Base-by-base conservation (phyloP, 2,888 invertebrate species). In the Eudasyphora cyanicolor region DNA sequence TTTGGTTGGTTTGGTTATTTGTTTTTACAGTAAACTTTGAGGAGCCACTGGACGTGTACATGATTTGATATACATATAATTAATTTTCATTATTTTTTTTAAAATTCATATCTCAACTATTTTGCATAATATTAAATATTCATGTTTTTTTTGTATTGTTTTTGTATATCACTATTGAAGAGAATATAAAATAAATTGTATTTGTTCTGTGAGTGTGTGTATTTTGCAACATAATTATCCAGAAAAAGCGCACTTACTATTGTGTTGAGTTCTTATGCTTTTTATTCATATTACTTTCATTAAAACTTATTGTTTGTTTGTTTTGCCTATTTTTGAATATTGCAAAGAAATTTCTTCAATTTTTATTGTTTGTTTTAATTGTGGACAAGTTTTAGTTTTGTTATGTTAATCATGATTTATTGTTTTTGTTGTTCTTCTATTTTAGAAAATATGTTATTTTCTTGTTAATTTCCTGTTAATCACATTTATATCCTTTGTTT, bases 1-100 rank as follows among this genome's bases (percentile, higher is more conserved):
- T 57, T 62, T 77, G n/a, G 49, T 74, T 57, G 54, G 60, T 54
- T n/a, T 49, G 12, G 54, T 77, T 79, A 42, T 78, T 67, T 82
- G 81, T 74, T n/a, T n/a, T 85, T 85, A 83, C 79, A 85, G 79
- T 82, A 78, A 79, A 79, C 80, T 85, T 85, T 82, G 90, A 89
- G 90, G 89, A 89, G 90, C 89, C 79, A 90, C 91, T 91, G 91
- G 91, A 90, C 88, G 90, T 89, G 89, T 89, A 89, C 90, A 88
- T 21, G 67, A 67, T 67, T 42, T 67, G 24, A 24, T 42, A 42
- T 60, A 14, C n/a, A n/a, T 27, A 51, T 51, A 10, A 21, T 57
- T 8, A 77, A 77, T 75, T 70, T 69, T 70, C 51, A 45, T 83
- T 79, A 45, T 71, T 54, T 71, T n/a, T 29, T 35, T 42, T 60